These are phyloP conservation scores for Odontamblyopus lacepedii DNA, from an alignment of 2,797 vertebrate species.

Conservation along the genomic window DNA sequence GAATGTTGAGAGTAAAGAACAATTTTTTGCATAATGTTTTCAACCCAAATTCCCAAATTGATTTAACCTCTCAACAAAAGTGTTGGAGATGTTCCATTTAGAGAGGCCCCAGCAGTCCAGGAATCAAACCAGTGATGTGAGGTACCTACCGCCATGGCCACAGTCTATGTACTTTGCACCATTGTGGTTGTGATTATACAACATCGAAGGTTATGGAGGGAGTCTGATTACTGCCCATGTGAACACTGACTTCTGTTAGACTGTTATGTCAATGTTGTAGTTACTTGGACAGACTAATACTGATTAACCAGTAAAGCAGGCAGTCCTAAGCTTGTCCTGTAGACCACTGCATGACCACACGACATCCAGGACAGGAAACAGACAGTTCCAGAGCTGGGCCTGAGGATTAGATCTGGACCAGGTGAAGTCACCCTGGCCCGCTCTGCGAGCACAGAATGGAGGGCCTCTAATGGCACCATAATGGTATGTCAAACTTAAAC, in stretches of 20 bases:
- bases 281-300: constrained; percentile 26
- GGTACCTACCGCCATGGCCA: neutral
- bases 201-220: neutral
- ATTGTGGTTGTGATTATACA: neutral
- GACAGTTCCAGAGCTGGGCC: constrained; percentile 18
- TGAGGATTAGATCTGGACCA: constrained; percentile 14
- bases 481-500: neutral
- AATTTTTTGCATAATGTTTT: neutral
- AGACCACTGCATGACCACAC: constrained; percentile 36
- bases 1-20: neutral
- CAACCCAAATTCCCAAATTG: neutral
- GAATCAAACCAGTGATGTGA: neutral
- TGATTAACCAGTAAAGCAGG: constrained; percentile 44
- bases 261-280: constrained; percentile 24
- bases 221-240: constrained; percentile 4
- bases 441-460: constrained; percentile 24
- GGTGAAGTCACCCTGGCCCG: constrained; percentile 35
- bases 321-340: constrained; percentile 17
- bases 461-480: constrained; percentile 5
- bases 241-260: constrained; percentile 11
- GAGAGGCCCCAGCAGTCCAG: neutral
- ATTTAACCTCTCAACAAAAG: neutral
- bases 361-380: constrained; percentile 49
- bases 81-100: neutral
- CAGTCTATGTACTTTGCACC: neutral